Conservation (phyloP, 2,888 invertebrate species). For the Xestia rhomboidea region DNA sequence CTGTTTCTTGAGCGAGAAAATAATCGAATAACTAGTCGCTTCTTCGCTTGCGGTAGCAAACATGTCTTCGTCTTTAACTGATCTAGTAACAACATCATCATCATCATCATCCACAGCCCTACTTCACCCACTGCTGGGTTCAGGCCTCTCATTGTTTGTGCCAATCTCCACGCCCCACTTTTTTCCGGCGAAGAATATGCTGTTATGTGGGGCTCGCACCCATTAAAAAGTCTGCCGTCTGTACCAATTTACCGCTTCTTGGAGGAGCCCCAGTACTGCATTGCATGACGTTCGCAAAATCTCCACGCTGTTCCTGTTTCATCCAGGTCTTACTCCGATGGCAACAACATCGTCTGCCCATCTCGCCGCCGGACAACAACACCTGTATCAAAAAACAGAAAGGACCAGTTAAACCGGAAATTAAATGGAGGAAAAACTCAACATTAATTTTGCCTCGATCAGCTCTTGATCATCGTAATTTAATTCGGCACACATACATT, state of each 20-base stretch:
- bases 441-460: background rate
- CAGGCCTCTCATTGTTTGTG: background rate
- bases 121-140: background rate
- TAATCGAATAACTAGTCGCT: background rate
- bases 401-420: conserved; percentile 23
- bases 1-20: background rate
- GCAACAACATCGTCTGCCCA: background rate
- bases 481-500: conserved; percentile 37
- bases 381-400: background rate
- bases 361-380: background rate
- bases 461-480: conserved; percentile 35
- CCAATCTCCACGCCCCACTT: background rate
- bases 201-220: background rate
- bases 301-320: background rate
- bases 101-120: background rate
- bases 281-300: too few species aligned
- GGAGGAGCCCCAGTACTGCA: too few species aligned
- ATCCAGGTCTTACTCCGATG: background rate
- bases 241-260: too few species aligned
- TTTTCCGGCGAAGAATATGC: background rate
- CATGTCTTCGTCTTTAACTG: background rate
- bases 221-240: background rate
- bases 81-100: background rate
- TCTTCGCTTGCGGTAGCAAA: background rate
- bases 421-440: conserved; percentile 13